phyloP scores from a whole-genome alignment of 2,113 vertebrate genomes.

The Macroglossus sobrinus region DNA sequence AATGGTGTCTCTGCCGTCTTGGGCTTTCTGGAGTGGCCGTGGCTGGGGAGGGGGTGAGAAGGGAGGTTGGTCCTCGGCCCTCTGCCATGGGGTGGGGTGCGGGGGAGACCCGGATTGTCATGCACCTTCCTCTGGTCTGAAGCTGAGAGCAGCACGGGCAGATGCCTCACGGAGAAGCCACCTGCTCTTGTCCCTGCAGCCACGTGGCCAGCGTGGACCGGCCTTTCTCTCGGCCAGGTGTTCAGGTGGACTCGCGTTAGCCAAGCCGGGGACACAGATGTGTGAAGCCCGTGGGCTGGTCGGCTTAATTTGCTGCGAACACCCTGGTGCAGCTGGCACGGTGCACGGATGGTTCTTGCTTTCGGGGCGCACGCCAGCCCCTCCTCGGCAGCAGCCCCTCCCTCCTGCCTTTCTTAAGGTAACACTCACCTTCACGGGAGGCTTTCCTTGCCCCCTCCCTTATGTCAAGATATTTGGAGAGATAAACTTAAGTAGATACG shows the following conservation, averaged over 20 bases:
- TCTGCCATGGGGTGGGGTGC: not conserved
- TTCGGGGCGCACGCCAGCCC: not conserved
- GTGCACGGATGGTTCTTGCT: not conserved
- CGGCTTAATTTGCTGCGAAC: not conserved
- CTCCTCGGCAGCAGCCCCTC: not conserved
- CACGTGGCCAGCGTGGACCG: not conserved
- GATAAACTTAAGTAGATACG: not conserved
- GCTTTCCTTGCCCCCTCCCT: accelerated
- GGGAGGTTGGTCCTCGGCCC: not conserved
- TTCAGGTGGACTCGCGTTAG: not conserved
- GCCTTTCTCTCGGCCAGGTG: not conserved
- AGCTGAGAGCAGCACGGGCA: not conserved
- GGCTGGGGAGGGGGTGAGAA: not conserved
- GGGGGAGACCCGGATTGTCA: not conserved
- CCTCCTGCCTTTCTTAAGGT: not conserved
- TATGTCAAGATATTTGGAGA: not conserved
- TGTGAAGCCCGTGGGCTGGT: not conserved
- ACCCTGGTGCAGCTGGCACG: not conserved
- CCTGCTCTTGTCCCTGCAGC: not conserved
- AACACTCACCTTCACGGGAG: not conserved
- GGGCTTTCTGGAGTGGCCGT: not conserved
- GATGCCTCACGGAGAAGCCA: not conserved
- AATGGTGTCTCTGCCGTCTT: not conserved
- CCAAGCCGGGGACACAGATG: not conserved
- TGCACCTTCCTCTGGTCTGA: not conserved